Evolutionary conservation across 2,888 invertebrate genomes (phyloP).

Genomic region (Drepanosiphum platanoidis): DNA sequence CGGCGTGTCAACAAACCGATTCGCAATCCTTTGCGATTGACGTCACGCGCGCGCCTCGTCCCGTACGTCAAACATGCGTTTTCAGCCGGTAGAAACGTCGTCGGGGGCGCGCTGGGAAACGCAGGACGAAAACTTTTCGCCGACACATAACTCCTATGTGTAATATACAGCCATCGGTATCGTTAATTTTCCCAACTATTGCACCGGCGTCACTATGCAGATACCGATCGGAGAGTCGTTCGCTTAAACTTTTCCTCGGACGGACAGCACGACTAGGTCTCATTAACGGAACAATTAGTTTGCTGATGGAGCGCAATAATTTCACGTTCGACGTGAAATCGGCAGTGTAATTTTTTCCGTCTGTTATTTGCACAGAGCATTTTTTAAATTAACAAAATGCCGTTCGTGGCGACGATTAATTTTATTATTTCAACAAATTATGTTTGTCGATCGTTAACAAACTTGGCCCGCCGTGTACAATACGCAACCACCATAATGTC

Average conservation of each 20-base stretch:
- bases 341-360: not conserved
- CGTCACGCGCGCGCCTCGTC: not conserved
- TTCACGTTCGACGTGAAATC: not conserved
- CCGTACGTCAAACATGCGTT: not conserved
- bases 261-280: not conserved
- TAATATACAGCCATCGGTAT: not conserved
- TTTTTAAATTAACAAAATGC: not conserved
- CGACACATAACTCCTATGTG: too few species aligned
- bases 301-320: not conserved
- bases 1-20: too few species aligned
- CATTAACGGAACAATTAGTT: not conserved
- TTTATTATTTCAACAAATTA: not conserved
- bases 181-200: not conserved
- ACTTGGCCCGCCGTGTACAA: not conserved
- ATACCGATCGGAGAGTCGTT: not conserved
- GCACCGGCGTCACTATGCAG: not conserved
- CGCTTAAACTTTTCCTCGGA: not conserved
- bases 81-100: not conserved
- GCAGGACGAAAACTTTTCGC: not conserved
- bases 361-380: not conserved
- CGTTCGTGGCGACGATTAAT: not conserved
- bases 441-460: not conserved
- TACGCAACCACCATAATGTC: not conserved
- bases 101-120: not conserved
- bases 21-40: too few species aligned